Evolutionary conservation across 1,140 invertebrate species (phyloP), one percentile per base, ranked within the genome.

Genomic region (Formica selysi): DNA sequence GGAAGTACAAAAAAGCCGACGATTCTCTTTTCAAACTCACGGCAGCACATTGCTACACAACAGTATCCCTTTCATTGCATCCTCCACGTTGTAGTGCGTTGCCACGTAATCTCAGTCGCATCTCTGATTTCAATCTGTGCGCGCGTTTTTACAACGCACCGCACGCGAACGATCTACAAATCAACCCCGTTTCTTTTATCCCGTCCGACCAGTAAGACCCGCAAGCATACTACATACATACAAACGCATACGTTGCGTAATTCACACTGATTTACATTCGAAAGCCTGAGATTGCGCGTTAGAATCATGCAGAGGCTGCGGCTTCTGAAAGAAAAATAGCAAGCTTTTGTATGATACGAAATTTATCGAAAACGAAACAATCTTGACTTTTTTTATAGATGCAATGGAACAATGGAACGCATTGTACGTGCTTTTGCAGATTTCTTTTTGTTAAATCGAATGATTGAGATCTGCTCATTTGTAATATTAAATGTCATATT

Each of bases 81-180:
- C 90, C 79, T 90, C 74, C 83, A 87, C 29, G 26, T 89, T 90
- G 88, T 83, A 80, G 13, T 83, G 51, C 54, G 70, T 41, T 78
- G 86, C 80, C 86, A 67, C 62, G 89, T 90, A 90, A 90, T 90
- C 89, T 90, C 86, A 74, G 89, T 90, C 89, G 89, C 89, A 90
- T 91, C 89, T 91, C 89, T 89, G 90, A 91, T 91, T 91, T 91
- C 89, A 90, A 91, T 91, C 89, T 91, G 68, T 65, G 80, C 61
- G 54, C 79, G 57, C 79, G 48, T 51, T 51, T 74, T 88, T 90
- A 90, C 84, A 90, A 90, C 89, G 86, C 86, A 86, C 84, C 87
- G 86, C 86, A 90, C 86, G 89, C 76, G 76, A 88, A 67, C 80
- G 86, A 90, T 91, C 90, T 91, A 91, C 89, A 91, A 91, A 91